Evolutionary conservation across 1,140 invertebrate species (phyloP), one percentile per base, ranked within the genome.

Genomic region (Carcinoscorpius rotundicauda): DNA sequence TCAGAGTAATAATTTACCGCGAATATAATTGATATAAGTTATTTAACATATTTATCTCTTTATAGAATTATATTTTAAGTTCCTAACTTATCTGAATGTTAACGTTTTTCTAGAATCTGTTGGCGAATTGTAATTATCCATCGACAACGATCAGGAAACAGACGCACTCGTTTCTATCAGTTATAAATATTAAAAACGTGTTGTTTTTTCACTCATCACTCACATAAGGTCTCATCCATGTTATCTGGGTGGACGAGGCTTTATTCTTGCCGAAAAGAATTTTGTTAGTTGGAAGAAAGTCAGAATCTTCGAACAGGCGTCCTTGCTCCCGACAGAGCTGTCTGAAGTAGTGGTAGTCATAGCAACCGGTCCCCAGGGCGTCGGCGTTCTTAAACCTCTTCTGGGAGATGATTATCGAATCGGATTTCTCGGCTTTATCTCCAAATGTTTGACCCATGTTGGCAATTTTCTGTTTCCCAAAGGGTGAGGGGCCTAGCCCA

Each of bases 291-390:
- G 71, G 68, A 48, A 89, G 86, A 78, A 94, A 95, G 75, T 92
- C 89, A 3, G 89, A 87, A 78, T 95, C 91, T 78, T 93, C 89
- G 88, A 89, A 95, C 11, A 92, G 80, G 75, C 89, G 83, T 5
- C 85, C 86, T 64, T 85, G 82, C 78, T 88, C 85, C 72, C 85
- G 71, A 68, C 83, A 84, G 5, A 78, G 72, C 64, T 83, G 72
- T 62, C 78, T 77, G 10, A 85, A 74, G 4, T 81, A 80, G 56
- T 80, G 75, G 71, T 82, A 82, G 49, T 52, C 62, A 60, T n/a
- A 52, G 29, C 29, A 29, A 29, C 29, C 29, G 29, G 29, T 29
- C 55, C n/a, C 52, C 48, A 29, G 29, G 29, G 29, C 29, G 29
- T 29, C 29, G 29, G 29, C 2, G 29, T 29, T 29, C 29, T 29